Conservation (phyloP, 2,888 invertebrate genomes). For the Ectobius pallidus region DNA sequence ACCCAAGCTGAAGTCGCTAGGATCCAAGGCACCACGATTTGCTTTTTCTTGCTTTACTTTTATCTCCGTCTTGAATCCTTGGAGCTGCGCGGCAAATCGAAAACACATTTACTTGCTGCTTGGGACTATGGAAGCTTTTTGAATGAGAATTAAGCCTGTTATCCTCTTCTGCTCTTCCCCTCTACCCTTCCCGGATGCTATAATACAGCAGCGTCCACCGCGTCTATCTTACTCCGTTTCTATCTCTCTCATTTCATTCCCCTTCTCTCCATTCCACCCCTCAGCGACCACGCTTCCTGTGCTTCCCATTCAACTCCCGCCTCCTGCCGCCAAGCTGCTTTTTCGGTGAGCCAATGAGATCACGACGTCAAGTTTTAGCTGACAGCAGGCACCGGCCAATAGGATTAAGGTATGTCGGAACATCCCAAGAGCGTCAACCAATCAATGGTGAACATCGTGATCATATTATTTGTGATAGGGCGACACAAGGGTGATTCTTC, state of each 20-base stretch:
- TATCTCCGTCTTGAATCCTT: constrained; percentile 28
- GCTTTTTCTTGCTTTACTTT: constrained; percentile 36
- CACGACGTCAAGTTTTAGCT: constrained; percentile 44
- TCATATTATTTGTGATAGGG: constrained; percentile 42
- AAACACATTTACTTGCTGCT: constrained; percentile 42
- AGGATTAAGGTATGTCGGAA: constrained; percentile 42
- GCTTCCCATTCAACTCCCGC: constrained; percentile 27
- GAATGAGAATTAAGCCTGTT: constrained; percentile 45
- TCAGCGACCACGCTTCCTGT: constrained; percentile 14
- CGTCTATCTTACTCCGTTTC: no score
- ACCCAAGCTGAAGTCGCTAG: background rate
- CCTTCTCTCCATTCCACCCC: background rate
- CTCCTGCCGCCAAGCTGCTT: constrained; percentile 36
- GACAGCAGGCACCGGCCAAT: constrained; percentile 44
- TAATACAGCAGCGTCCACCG: background rate
- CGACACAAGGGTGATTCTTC: constrained; percentile 19
- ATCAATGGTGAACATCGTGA: constrained; percentile 42
- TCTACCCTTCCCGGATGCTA: background rate
- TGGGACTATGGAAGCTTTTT: constrained; percentile 39
- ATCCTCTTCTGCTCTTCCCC: constrained; percentile 30
- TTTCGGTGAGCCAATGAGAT: constrained; percentile 46
- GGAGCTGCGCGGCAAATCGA: constrained; percentile 28
- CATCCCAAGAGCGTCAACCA: constrained; percentile 39
- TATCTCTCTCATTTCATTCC: no score
- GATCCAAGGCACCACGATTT: constrained; percentile 17